A percentile compares a stretch with the other conserved stretches of the same genome.
These are phyloP conservation scores for Spodoptera littoralis DNA, from an alignment of 2,888 invertebrate genomes.

Conservation along the genomic window DNA sequence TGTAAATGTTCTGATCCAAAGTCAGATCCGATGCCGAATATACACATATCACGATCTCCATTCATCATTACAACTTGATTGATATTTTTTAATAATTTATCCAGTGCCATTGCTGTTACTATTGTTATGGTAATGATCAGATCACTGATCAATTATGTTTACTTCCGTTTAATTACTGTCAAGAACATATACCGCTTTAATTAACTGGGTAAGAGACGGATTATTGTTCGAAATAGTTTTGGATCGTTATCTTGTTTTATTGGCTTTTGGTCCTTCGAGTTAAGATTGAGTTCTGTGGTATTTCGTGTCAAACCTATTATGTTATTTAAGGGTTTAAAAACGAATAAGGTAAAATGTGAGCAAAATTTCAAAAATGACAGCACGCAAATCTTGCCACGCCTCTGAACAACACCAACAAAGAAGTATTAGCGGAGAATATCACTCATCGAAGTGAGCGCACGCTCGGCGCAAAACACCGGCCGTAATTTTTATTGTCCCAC, in stretches of 20 bases:
- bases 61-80: slow-evolving; percentile 52
- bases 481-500: slow-evolving; percentile 84
- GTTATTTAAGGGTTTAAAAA: neutral
- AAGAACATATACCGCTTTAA: slow-evolving; percentile 35
- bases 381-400: slow-evolving; percentile 55
- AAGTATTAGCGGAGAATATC: slow-evolving; percentile 78
- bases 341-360: too few species aligned
- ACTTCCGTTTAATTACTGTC: slow-evolving; percentile 63
- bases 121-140: slow-evolving; percentile 69
- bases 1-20: slow-evolving; percentile 80
- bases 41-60: slow-evolving; percentile 65
- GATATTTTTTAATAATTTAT: slow-evolving; percentile 63
- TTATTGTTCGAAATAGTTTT: slow-evolving; percentile 40
- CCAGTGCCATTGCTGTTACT: slow-evolving; percentile 47
- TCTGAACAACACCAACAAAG: slow-evolving; percentile 78
- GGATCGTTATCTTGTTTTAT: slow-evolving; percentile 34
- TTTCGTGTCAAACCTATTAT: slow-evolving; percentile 4
- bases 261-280: slow-evolving; percentile 23
- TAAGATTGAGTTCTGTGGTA: slow-evolving; percentile 4
- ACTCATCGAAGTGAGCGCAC: slow-evolving; percentile 81
- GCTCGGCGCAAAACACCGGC: slow-evolving; percentile 78
- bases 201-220: slow-evolving; percentile 27
- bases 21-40: slow-evolving; percentile 62
- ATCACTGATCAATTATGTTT: slow-evolving; percentile 69
- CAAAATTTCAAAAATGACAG: slow-evolving; percentile 1